Base-by-base conservation (phyloP, 2,888 invertebrate genomes). In the Bombyx huttoni region DNA sequence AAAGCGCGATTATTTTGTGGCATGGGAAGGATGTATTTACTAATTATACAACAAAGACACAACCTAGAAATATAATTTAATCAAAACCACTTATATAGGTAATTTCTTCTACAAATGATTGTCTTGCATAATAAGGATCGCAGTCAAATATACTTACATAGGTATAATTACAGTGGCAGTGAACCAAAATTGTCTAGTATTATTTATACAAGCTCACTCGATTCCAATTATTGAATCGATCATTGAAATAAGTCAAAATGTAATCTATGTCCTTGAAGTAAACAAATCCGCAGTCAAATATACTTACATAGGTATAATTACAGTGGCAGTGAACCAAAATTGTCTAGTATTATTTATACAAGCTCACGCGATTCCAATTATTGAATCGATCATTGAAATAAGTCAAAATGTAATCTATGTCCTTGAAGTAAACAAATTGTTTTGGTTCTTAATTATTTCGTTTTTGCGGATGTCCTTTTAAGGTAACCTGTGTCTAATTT, bases 391-490 rank as follows among this genome's bases (percentile, higher is more conserved):
- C 24, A 24, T 24, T 24, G 24, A 5, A 5, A 24, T 24, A 24
- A 24, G 24, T 24, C 24, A 5, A 24, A 24, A 24, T 24, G 24
- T 24, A 24, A 24, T 24, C 24, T 24, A 24, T 24, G 24, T 24
- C 24, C 24, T 24, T 24, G 24, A 24, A 24, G 7, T 40, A 40
- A 40, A 40, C 7, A 40, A 24, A 3, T 24, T 24, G 24, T 24
- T 24, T 24, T 24, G 1, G 24, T 24, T n/a, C 24, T 24, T 24
- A 24, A 49, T 49, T 34, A 34, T 40, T 40, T 40, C 12, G 12
- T 40, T 40, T 50, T 53, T 35, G 45, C 51, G 51, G 53, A 53
- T 51, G 40, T 53, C 53, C 47, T 49, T 53, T 34, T 53, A 49
- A 40, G 53, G 53, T 12, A 47, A 24, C 51, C 47, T 45, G 53